A percentile compares a stretch with the other conserved stretches of the same genome.
Conservation (phyloP, 2,888 invertebrate species). For the Podabrus alpinus region DNA sequence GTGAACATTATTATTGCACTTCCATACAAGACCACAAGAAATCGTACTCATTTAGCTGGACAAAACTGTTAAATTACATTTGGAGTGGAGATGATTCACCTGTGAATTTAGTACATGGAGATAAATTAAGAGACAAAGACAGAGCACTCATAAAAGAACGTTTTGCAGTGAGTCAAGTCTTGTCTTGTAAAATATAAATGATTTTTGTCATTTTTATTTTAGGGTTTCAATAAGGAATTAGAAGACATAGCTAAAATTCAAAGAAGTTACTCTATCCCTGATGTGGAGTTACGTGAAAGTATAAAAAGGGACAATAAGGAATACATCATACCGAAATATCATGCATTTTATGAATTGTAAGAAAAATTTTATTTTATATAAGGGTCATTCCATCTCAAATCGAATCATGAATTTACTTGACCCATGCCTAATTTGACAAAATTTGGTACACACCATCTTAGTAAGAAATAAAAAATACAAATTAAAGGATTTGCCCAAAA, state of each 20-base stretch:
- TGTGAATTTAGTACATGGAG: slow-evolving; percentile 58
- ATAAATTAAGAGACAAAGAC: slow-evolving; percentile 84
- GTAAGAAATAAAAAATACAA: too few species aligned
- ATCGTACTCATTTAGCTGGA: slow-evolving; percentile 79
- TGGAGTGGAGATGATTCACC: slow-evolving; percentile 71
- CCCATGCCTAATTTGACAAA: too few species aligned
- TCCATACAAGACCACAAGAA: slow-evolving; percentile 85
- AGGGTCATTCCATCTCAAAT: too few species aligned
- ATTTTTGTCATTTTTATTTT: slow-evolving; percentile 20
- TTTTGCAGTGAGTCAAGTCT: slow-evolving; percentile 71
- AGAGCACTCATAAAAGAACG: slow-evolving; percentile 84
- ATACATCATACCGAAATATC: slow-evolving; percentile 84
- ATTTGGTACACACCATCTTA: too few species aligned
- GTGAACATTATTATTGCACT: slow-evolving; percentile 83
- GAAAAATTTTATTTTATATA: slow-evolving; percentile 34
- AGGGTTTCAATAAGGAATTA: slow-evolving; percentile 96
- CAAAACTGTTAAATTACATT: slow-evolving; percentile 76
- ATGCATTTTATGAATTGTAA: slow-evolving; percentile 75
- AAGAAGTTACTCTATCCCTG: slow-evolving; percentile 90
- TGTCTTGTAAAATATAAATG: background rate
- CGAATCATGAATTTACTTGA: too few species aligned
- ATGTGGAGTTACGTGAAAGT: slow-evolving; percentile 84
- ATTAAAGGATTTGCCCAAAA: too few species aligned
- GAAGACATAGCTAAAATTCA: slow-evolving; percentile 87
- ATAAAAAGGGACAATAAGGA: slow-evolving; percentile 90